phyloP scores from a whole-genome alignment of 2,113 vertebrate species.

The Ahaetulla prasina region DNA sequence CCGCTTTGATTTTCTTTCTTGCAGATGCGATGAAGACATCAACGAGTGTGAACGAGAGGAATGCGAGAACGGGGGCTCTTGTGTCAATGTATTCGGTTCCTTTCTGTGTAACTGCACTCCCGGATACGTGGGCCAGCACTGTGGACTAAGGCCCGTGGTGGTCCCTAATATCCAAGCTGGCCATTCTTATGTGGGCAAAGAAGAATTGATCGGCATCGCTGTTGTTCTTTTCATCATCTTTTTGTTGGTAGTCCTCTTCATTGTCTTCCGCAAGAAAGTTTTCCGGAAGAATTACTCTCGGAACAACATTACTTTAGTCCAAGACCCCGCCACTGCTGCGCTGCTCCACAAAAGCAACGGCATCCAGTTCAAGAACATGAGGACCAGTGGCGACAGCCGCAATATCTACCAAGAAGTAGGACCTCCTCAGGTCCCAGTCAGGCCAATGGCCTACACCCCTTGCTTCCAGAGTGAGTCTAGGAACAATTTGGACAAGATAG shows the following conservation, averaged over 20 bases:
- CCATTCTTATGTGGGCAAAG: slow-evolving; percentile 88
- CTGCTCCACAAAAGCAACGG: slow-evolving; percentile 93
- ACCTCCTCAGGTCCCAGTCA: slow-evolving; percentile 90
- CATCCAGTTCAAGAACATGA: slow-evolving; percentile 82
- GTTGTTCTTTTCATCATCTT: slow-evolving; percentile 90
- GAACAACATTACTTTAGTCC: slow-evolving; percentile 90
- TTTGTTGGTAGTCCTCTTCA: slow-evolving; percentile 82
- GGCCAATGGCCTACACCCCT: slow-evolving; percentile 93
- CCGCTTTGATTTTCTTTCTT: slow-evolving; percentile 15
- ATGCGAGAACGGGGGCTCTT: slow-evolving; percentile 90
- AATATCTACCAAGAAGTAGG: slow-evolving; percentile 84
- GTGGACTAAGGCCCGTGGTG: slow-evolving; percentile 85
- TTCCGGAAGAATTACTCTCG: slow-evolving; percentile 94
- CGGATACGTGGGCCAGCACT: slow-evolving; percentile 88
- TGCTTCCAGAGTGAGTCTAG: slow-evolving; percentile 90
- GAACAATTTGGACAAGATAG: slow-evolving; percentile 86
- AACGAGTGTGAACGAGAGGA: slow-evolving; percentile 89
- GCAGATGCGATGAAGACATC: slow-evolving; percentile 90
- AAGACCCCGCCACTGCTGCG: slow-evolving; percentile 90
- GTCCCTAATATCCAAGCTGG: slow-evolving; percentile 97
- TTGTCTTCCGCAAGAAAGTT: slow-evolving; percentile 92
- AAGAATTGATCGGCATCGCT: slow-evolving; percentile 92
- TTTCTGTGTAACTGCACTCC: slow-evolving; percentile 94
- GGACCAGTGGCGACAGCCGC: slow-evolving; percentile 78
- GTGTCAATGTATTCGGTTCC: slow-evolving; percentile 89